Conservation (phyloP, 1,140 invertebrate genomes). For the Mizuhopecten yessoensis region DNA sequence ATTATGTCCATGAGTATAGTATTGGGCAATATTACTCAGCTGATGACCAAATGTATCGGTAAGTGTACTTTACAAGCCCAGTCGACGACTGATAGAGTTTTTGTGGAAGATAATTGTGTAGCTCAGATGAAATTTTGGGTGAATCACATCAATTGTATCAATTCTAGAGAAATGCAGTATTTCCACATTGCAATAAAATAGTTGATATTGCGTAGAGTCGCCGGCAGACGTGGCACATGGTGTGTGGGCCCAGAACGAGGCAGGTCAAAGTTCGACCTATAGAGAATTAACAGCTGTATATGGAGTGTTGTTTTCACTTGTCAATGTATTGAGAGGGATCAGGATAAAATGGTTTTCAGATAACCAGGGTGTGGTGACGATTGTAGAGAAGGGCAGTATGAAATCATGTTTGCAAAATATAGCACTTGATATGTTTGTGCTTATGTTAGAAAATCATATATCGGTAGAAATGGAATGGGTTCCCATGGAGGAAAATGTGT, state of each 20-base stretch:
- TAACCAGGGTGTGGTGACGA: constrained; percentile 50
- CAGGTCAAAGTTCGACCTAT: constrained; percentile 54
- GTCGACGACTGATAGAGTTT: constrained; percentile 21
- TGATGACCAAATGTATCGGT: too few species aligned
- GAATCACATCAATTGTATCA: constrained; percentile 16
- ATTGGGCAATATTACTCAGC: too few species aligned
- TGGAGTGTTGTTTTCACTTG: constrained; percentile 32
- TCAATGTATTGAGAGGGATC: neutral
- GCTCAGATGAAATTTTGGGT: constrained; percentile 49
- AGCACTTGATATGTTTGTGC: neutral
- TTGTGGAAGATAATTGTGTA: neutral
- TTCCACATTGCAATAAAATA: constrained; percentile 42
- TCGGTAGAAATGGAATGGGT: constrained; percentile 54
- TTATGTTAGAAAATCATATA: constrained; percentile 41
- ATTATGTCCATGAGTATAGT: too few species aligned
- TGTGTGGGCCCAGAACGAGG: constrained; percentile 49
- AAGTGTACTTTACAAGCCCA: too few species aligned
- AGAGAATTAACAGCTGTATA: constrained; percentile 51
- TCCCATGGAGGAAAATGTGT: constrained; percentile 43
- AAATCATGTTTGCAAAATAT: constrained; percentile 48
- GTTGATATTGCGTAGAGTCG: constrained; percentile 47
- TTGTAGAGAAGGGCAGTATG: constrained; percentile 55
- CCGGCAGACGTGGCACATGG: constrained; percentile 48
- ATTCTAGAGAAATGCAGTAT: constrained; percentile 1
- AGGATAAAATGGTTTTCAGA: constrained; percentile 47